Base-by-base conservation (phyloP, 2,888 invertebrate species). In the Pollenia labialis region DNA sequence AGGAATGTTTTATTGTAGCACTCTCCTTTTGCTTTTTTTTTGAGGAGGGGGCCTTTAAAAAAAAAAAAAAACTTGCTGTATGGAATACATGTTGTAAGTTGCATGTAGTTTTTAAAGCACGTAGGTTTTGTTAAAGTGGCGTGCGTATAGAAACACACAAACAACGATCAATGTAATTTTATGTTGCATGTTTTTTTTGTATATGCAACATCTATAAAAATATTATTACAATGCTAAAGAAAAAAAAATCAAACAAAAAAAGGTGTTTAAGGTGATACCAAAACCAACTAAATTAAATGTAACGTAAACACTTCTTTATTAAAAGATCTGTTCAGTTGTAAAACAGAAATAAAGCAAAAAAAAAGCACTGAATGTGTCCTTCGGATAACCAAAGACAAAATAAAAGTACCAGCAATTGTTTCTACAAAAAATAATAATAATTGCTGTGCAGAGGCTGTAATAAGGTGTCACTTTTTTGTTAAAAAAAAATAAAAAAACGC, bases 91-190 rank as follows among this genome's bases (percentile, higher is more conserved):
- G 44, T 42, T 56, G 40, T 66, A 42, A 11, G 18, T 10, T 52
- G 50, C 14, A 32, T 64, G 58, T 44, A 58, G 48, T 58, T 81
- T 46, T n/a, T 12, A 23, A 83, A 42, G 74, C 76, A 81, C 81
- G 81, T 87, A 87, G 84, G 87, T 60, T 84, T 77, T 46, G 76
- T 46, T 72, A 32, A 77, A 87, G 87, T 84, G 87, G 81, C 72
- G 84, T 81, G 50, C 76, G 48, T 83, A 56, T 77, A 14, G 80
- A 69, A 23, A 69, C 14, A 66, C 72, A 58, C 32, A 75, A 75
- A 58, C 42, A 72, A 44, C 48, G 18, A 46, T 23, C 32, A n/a
- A 46, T 40, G 50, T 46, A 32, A 32, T 56, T 66, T 54, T 1
- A 62, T 75, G 69, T 74, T 68, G 44, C 52, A 74, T 85, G 60